phyloP scores from a whole-genome alignment of 1,140 invertebrate genomes.

The Propsilocerus akamusi region DNA sequence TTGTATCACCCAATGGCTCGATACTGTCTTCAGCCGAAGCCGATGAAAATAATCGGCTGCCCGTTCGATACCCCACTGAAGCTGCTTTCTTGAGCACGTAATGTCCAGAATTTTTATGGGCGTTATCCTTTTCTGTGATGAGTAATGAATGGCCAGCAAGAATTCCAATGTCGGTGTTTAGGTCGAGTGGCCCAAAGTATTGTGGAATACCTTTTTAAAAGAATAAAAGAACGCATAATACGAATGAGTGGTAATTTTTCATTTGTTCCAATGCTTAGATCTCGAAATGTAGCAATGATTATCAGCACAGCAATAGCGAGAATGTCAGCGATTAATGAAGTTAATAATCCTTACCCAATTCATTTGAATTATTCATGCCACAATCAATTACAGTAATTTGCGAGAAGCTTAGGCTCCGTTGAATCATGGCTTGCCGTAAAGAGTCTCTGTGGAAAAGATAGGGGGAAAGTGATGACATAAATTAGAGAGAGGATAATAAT shows the following conservation, averaged over 20 bases:
- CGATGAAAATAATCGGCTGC: conserved; percentile 17
- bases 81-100: conserved; percentile 18
- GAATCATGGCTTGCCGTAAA: conserved; percentile 22
- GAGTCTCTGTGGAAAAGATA: conserved; percentile 24
- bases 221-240: conserved; percentile 23
- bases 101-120: conserved; percentile 14
- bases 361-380: conserved; percentile 2
- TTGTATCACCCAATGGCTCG: conserved; percentile 15
- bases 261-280: conserved; percentile 32
- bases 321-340: neutral
- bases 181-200: conserved; percentile 30
- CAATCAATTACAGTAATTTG: conserved; percentile 15
- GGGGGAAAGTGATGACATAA: conserved; percentile 2
- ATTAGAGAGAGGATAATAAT: neutral
- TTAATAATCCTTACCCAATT: neutral
- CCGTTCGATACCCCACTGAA: conserved; percentile 20
- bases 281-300: conserved; percentile 29
- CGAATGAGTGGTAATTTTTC: conserved; percentile 38
- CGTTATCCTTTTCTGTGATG: conserved; percentile 26
- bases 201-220: conserved; percentile 14
- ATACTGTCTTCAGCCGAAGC: conserved; percentile 32
- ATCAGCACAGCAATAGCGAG: conserved; percentile 10
- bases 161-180: conserved; percentile 42
- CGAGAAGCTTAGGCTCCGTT: conserved; percentile 19
- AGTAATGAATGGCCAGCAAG: conserved; percentile 51